A percentile compares a stretch with the other conserved stretches of the same genome.
These are phyloP conservation scores for Drosophila siamana DNA, from an alignment of 2,888 invertebrate genomes.

Conservation along the genomic window DNA sequence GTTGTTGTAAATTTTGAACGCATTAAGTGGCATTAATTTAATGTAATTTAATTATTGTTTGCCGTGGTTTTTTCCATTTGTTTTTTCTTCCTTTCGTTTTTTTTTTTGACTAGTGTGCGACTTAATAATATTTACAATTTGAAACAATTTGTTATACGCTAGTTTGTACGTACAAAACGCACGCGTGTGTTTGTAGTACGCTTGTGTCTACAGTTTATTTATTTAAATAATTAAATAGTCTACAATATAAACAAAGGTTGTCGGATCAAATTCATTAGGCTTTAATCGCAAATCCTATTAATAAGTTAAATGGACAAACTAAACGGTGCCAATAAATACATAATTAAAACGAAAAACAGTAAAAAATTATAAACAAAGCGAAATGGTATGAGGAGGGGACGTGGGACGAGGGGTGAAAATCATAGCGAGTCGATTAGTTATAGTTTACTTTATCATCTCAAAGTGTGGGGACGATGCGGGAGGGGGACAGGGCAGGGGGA, in stretches of 20 bases:
- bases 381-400: not conserved
- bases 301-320: constrained; percentile 58
- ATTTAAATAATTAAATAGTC: constrained; percentile 55
- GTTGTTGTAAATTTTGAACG: constrained; percentile 55
- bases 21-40: constrained; percentile 64
- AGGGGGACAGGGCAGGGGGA: constrained; percentile 16
- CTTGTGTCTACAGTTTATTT: constrained; percentile 19
- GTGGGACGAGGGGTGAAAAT: constrained; percentile 31
- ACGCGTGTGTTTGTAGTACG: not conserved
- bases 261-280: constrained; percentile 43
- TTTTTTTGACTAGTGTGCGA: constrained; percentile 74
- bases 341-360: constrained; percentile 56
- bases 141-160: constrained; percentile 70
- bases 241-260: constrained; percentile 53
- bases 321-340: constrained; percentile 71
- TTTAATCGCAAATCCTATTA: constrained; percentile 50
- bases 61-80: constrained; percentile 48
- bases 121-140: constrained; percentile 79
- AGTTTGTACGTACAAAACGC: constrained; percentile 31
- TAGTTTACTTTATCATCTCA: constrained; percentile 42
- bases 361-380: constrained; percentile 48
- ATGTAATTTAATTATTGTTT: constrained; percentile 67
- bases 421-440: constrained; percentile 54
- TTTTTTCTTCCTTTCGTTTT: constrained; percentile 44
- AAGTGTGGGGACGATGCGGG: constrained; percentile 31